phyloP scores from a whole-genome alignment of 2,888 invertebrate species.

The Antheraea assamensis region DNA sequence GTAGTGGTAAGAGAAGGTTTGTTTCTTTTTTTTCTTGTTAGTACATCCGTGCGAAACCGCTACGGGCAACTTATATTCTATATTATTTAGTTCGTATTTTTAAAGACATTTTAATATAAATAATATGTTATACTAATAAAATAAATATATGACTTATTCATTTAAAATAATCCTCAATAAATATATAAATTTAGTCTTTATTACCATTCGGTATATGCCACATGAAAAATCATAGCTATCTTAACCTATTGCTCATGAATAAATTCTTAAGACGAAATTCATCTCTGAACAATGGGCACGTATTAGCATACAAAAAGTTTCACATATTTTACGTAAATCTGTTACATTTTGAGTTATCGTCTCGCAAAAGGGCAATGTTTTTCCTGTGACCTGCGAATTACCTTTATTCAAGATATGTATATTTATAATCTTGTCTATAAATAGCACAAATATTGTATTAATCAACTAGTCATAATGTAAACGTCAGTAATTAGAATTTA shows the following conservation, averaged over 20 bases:
- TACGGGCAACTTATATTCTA: background rate
- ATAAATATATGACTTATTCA: background rate
- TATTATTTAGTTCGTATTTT: background rate
- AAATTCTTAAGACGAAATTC: conserved; percentile 76
- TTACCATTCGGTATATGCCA: conserved; percentile 16
- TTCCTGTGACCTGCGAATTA: conserved; percentile 68
- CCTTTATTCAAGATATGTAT: conserved; percentile 29
- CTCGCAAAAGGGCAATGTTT: conserved; percentile 70
- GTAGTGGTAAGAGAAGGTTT: too few relatives aligned
- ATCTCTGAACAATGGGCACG: conserved; percentile 80
- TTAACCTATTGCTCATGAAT: conserved; percentile 73
- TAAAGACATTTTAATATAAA: background rate
- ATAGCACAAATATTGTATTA: background rate
- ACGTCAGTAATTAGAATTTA: background rate
- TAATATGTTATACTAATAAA: background rate
- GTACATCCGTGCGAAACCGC: too few relatives aligned
- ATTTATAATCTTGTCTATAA: background rate
- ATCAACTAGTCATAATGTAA: background rate
- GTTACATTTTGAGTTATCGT: conserved; percentile 79
- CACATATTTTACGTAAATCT: conserved; percentile 81
- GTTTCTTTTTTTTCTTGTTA: too few relatives aligned
- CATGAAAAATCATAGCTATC: conserved; percentile 59
- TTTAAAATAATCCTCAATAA: background rate
- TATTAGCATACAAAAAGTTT: conserved; percentile 82
- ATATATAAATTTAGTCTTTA: background rate